Evolutionary conservation across 2,888 invertebrate genomes (phyloP).

Genomic region (Cantharis nigra): DNA sequence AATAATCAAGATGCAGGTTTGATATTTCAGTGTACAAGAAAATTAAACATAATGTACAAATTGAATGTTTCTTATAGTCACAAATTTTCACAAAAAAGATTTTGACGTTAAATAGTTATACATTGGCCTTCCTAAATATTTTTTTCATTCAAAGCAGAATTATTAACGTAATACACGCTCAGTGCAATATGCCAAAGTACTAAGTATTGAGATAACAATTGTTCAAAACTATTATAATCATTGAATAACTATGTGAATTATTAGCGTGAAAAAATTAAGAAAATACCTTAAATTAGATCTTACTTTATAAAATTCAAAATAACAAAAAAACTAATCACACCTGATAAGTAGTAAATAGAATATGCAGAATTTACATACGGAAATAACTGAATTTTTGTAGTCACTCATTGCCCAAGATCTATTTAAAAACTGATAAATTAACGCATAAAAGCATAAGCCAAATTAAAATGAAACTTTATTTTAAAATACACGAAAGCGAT

Average conservation of each 20-base stretch:
- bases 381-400: background rate
- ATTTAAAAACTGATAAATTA: too few relatives aligned
- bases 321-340: too few relatives aligned
- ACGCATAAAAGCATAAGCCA: too few relatives aligned
- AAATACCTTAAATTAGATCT: too few relatives aligned
- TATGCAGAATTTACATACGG: background rate
- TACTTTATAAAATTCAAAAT: too few relatives aligned
- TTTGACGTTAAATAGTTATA: background rate
- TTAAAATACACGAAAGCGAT: background rate
- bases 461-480: background rate
- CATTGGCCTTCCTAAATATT: background rate
- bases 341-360: too few relatives aligned
- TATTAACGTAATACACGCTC: background rate
- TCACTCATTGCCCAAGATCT: background rate
- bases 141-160: background rate
- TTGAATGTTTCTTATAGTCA: background rate
- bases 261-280: background rate
- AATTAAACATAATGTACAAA: background rate
- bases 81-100: background rate
- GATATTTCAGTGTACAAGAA: background rate
- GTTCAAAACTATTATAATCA: background rate
- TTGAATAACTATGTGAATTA: background rate
- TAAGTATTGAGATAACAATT: too few relatives aligned
- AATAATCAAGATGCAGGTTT: background rate
- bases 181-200: background rate